These are phyloP conservation scores for Hemicrepidius hirtus DNA, from an alignment of 2,888 invertebrate species.

Conservation along the genomic window DNA sequence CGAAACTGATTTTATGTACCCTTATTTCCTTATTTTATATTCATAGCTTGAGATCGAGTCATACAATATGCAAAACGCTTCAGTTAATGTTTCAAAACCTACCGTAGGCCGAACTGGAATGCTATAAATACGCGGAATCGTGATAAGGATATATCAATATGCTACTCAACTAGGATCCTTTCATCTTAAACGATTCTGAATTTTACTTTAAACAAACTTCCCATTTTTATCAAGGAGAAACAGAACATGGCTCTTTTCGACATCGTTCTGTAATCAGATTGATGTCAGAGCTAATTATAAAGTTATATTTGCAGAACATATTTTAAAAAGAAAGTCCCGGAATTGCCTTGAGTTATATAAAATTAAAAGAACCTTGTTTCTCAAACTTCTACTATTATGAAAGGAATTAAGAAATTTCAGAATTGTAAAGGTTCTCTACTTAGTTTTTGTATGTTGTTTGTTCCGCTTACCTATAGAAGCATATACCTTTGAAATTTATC, in stretches of 20 bases:
- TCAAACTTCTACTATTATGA: slow-evolving; percentile 42
- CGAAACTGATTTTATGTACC: slow-evolving; percentile 53
- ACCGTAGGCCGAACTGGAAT: slow-evolving; percentile 24
- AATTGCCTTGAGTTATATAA: slow-evolving; percentile 36
- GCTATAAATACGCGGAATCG: slow-evolving; percentile 9
- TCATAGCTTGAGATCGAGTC: slow-evolving; percentile 49
- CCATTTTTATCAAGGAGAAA: slow-evolving; percentile 15
- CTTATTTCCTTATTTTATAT: slow-evolving; percentile 52
- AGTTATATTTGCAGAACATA: slow-evolving; percentile 39
- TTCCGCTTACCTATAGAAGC: slow-evolving; percentile 14
- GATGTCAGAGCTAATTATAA: slow-evolving; percentile 40
- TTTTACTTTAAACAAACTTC: slow-evolving; percentile 4
- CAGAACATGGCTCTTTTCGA: slow-evolving; percentile 1
- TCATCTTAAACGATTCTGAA: background rate
- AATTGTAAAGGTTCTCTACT: slow-evolving; percentile 24
- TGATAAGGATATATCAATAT: background rate
- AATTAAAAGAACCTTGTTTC: slow-evolving; percentile 40
- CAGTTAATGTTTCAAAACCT: slow-evolving; percentile 47
- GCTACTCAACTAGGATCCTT: no score
- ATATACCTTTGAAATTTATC: slow-evolving; percentile 36
- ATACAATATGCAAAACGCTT: slow-evolving; percentile 52
- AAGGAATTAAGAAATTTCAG: slow-evolving; percentile 36
- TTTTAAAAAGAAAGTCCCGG: slow-evolving; percentile 35
- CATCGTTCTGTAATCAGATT: slow-evolving; percentile 10
- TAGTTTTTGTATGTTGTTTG: slow-evolving; percentile 31